Evolutionary conservation across 2,797 vertebrate genomes (phyloP).

Genomic region (Glyptemys insculpta): DNA sequence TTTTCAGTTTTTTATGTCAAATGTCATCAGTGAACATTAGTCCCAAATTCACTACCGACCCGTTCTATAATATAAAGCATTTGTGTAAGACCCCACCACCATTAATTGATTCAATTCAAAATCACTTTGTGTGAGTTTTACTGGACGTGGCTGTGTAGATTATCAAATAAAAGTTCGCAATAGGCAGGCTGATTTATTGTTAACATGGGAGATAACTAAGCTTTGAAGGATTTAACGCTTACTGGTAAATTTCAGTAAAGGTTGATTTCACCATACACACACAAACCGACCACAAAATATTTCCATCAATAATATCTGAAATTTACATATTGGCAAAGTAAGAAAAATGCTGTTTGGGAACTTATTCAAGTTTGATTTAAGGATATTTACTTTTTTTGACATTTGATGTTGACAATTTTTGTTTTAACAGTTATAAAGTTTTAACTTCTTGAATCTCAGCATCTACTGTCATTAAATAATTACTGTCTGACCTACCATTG

Average conservation of each 20-base stretch:
- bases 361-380: not conserved
- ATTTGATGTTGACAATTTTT: not conserved
- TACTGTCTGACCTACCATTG: not conserved
- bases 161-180: slow-evolving; percentile 65
- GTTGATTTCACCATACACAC: not conserved
- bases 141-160: slow-evolving; percentile 43
- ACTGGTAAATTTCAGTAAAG: not conserved
- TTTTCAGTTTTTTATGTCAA: slow-evolving; percentile 44
- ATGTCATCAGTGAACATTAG: slow-evolving; percentile 61
- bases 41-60: slow-evolving; percentile 56
- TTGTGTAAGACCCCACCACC: not conserved
- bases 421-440: not conserved
- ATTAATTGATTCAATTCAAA: not conserved
- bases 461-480: not conserved
- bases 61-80: slow-evolving; percentile 54
- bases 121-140: slow-evolving; percentile 25
- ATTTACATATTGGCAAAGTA: not conserved
- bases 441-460: not conserved
- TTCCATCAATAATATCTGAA: not conserved
- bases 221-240: not conserved
- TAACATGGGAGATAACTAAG: slow-evolving; percentile 31
- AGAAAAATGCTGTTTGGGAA: not conserved
- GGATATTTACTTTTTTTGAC: not conserved
- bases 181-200: slow-evolving; percentile 55
- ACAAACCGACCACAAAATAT: not conserved